These are phyloP conservation scores for Stercorarius parasiticus DNA, from an alignment of 2,113 vertebrate genomes.

Conservation along the genomic window DNA sequence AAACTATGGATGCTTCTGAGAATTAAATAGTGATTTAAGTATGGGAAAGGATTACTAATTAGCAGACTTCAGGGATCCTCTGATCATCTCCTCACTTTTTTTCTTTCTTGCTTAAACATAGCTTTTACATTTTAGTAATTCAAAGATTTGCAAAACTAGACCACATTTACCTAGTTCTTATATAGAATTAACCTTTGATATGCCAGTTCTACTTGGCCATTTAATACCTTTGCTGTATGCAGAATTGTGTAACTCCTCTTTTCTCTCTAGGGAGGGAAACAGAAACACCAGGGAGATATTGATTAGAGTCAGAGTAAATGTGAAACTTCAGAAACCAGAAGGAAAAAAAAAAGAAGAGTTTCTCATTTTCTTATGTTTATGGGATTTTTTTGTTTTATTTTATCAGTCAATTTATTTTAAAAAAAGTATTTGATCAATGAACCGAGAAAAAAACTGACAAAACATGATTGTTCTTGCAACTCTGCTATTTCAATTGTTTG, in stretches of 20 bases:
- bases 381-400: not conserved
- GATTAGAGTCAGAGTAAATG: not conserved
- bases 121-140: not conserved
- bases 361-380: not conserved
- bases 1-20: not conserved
- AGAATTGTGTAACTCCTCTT: not conserved
- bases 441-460: not conserved
- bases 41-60: not conserved
- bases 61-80: not conserved
- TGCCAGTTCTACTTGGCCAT: not conserved
- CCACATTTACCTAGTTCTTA: not conserved
- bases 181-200: not conserved
- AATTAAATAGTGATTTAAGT: not conserved
- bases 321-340: not conserved
- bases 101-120: not conserved
- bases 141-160: not conserved
- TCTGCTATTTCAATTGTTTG: not conserved
- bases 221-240: not conserved
- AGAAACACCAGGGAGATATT: not conserved
- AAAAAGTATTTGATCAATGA: not conserved
- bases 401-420: not conserved
- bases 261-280: not conserved
- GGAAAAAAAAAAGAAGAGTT: not conserved
- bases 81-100: not conserved
- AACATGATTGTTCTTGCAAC: accelerated